A percentile compares a stretch with the other conserved stretches of the same genome.
These are phyloP conservation scores for Papilio protenor DNA, from an alignment of 2,888 invertebrate species.

Conservation along the genomic window DNA sequence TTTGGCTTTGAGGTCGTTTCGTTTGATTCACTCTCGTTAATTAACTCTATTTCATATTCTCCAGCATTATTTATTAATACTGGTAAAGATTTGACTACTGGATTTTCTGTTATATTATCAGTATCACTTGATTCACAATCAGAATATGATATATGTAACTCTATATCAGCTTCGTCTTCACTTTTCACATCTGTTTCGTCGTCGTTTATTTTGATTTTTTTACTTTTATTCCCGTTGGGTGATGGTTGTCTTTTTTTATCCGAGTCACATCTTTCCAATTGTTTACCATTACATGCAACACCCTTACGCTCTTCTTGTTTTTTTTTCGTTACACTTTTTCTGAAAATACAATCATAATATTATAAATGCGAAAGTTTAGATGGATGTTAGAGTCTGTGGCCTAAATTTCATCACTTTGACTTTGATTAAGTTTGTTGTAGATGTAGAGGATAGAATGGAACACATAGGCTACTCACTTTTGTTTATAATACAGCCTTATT, in stretches of 20 bases:
- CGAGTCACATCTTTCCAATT: neutral
- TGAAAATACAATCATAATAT: no score
- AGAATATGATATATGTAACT: neutral
- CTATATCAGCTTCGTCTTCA: slow-evolving; percentile 36
- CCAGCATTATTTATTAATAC: slow-evolving; percentile 48
- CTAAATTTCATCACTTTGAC: no score
- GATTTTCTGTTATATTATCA: slow-evolving; percentile 27
- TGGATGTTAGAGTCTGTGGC: no score
- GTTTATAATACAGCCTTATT: no score
- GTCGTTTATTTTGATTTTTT: slow-evolving; percentile 22
- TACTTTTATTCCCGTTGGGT: slow-evolving; percentile 10
- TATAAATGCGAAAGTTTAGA: no score
- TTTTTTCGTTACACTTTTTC: no score
- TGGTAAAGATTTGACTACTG: slow-evolving; percentile 52
- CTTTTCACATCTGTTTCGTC: slow-evolving; percentile 29
- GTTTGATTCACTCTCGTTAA: slow-evolving; percentile 48
- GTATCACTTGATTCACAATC: neutral
- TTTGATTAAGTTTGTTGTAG: no score
- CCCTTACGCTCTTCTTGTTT: no score
- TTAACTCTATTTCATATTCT: slow-evolving; percentile 56
- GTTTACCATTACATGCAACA: no score
- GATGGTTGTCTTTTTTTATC: slow-evolving; percentile 42
- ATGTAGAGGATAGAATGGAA: no score
- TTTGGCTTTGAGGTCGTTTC: neutral
- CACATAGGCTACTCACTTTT: no score